phyloP scores from a whole-genome alignment of 2,113 vertebrate species.

The Sakesphorus luctuosus region DNA sequence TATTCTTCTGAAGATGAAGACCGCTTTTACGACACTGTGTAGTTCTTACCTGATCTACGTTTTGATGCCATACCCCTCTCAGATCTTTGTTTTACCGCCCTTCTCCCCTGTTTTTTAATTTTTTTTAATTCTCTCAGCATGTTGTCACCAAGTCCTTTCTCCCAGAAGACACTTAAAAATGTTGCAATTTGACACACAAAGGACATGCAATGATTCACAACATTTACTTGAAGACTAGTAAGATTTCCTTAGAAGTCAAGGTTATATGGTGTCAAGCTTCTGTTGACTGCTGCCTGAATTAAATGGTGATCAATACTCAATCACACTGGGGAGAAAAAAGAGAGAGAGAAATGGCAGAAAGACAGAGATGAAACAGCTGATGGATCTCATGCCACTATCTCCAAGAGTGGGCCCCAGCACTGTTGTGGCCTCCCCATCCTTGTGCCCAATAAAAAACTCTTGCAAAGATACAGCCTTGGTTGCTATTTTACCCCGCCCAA shows the following conservation, averaged over 20 bases:
- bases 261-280: neutral
- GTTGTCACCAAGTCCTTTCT: neutral
- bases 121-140: neutral
- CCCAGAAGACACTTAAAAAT: neutral
- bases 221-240: neutral
- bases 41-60: neutral
- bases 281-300: neutral
- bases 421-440: neutral
- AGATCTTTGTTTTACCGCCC: neutral
- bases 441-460: neutral
- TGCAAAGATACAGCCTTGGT: neutral
- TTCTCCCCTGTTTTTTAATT: neutral
- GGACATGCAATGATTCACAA: accelerated
- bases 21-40: neutral
- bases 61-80: neutral
- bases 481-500: neutral
- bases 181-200: neutral
- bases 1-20: neutral
- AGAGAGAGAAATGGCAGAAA: neutral
- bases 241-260: neutral
- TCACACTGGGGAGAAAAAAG: neutral
- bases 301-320: neutral
- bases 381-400: neutral
- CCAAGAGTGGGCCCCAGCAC: neutral
- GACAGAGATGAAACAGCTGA: neutral